Conservation (phyloP, 1,140 invertebrate genomes). For the Zaprionus nigranus region DNA sequence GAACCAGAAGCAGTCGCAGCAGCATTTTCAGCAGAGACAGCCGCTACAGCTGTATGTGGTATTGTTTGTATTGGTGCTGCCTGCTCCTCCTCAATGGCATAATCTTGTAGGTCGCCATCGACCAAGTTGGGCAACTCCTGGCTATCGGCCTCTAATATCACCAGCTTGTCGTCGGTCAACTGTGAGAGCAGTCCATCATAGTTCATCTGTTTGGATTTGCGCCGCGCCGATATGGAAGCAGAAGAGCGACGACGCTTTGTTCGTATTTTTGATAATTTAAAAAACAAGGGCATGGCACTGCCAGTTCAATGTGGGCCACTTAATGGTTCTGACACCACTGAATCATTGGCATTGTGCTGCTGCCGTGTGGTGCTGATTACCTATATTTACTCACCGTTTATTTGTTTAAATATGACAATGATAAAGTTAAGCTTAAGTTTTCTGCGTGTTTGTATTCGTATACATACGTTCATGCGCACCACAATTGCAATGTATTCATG, state of each 20-base stretch:
- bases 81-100: constrained; percentile 76
- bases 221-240: constrained; percentile 40
- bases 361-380: constrained; percentile 67
- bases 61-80: constrained; percentile 76
- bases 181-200: constrained; percentile 81
- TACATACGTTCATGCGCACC: constrained; percentile 33
- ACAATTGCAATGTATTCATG: neutral
- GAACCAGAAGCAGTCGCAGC: constrained; percentile 26
- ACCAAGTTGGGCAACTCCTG: constrained; percentile 24
- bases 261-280: constrained; percentile 63
- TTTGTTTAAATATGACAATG: constrained; percentile 78
- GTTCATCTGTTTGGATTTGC: constrained; percentile 74
- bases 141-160: constrained; percentile 58
- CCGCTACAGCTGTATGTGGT: constrained; percentile 40
- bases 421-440: constrained; percentile 68
- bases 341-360: constrained; percentile 46
- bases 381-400: constrained; percentile 80
- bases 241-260: constrained; percentile 70
- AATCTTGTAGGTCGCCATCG: constrained; percentile 49
- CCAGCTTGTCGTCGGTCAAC: constrained; percentile 80
- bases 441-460: constrained; percentile 45
- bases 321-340: constrained; percentile 55
- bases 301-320: constrained; percentile 50
- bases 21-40: constrained; percentile 18
- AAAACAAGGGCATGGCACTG: constrained; percentile 63